Percentiles rank a stretch among this genome's conserved stretches.
Evolutionary conservation across 1,140 invertebrate species (phyloP).

Genomic region (Bombus fervidus): DNA sequence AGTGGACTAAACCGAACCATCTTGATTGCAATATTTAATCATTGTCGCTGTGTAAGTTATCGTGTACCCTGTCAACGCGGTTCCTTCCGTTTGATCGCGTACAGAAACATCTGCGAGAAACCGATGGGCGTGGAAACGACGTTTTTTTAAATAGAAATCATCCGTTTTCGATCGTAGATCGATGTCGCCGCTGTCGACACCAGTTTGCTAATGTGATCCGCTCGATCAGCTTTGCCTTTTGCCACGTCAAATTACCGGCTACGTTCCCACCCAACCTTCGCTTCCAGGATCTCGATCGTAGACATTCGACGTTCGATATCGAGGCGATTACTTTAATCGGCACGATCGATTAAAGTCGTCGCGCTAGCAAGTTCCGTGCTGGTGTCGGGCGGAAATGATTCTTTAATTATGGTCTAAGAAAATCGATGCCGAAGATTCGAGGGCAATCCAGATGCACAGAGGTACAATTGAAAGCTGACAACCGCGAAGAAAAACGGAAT

Average conservation of each 20-base stretch:
- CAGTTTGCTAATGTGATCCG: slow-evolving; percentile 13
- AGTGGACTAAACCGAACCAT: slow-evolving; percentile 30
- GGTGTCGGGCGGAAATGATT: neutral
- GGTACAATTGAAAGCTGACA: slow-evolving; percentile 16
- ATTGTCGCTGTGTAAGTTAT: slow-evolving; percentile 28
- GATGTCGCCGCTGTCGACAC: slow-evolving; percentile 3
- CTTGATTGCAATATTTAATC: slow-evolving; percentile 58
- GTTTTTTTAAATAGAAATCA: slow-evolving; percentile 50
- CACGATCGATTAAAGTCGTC: slow-evolving; percentile 2
- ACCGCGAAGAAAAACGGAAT: neutral
- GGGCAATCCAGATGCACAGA: neutral
- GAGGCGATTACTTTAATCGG: neutral
- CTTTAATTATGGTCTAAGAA: slow-evolving; percentile 10
- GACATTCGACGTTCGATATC: neutral
- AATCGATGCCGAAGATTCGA: neutral
- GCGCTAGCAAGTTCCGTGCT: neutral
- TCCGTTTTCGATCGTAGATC: neutral
- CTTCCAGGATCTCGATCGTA: neutral
- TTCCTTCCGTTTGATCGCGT: neutral
- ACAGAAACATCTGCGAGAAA: slow-evolving; percentile 40
- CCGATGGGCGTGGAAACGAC: slow-evolving; percentile 13
- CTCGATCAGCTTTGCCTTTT: slow-evolving; percentile 15
- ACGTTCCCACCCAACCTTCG: neutral
- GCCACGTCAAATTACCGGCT: slow-evolving; percentile 7
- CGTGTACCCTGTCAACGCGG: slow-evolving; percentile 14